phyloP scores from a whole-genome alignment of 1,140 invertebrate species.

The Proales similis region DNA sequence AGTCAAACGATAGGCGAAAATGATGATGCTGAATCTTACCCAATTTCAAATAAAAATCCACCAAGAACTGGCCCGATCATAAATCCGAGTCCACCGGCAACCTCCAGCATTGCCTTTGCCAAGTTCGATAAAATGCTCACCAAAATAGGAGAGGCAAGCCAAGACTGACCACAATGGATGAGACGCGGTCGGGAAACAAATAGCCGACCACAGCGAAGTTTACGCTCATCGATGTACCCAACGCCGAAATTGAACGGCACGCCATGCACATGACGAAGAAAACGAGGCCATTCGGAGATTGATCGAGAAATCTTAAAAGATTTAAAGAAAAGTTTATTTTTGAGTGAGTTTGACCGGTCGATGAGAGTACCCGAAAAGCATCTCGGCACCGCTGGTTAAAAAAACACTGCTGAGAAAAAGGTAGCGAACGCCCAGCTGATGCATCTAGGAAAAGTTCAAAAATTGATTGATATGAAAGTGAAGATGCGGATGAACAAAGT shows the following conservation, averaged over 20 bases:
- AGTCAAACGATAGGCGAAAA: not conserved
- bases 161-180: slow-evolving; percentile 12
- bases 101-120: not conserved
- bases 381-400: slow-evolving; percentile 10
- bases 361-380: slow-evolving; percentile 10
- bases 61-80: slow-evolving; percentile 35
- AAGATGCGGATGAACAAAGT: too few species aligned
- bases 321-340: too few species aligned
- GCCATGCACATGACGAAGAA: slow-evolving; percentile 34
- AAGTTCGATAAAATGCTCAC: too few species aligned
- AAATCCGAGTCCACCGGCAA: slow-evolving; percentile 12
- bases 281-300: slow-evolving; percentile 4
- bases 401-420: slow-evolving; percentile 12
- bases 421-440: slow-evolving; percentile 14
- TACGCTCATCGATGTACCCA: slow-evolving; percentile 20
- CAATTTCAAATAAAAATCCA: slow-evolving; percentile 27
- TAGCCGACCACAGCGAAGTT: slow-evolving; percentile 20
- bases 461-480: too few species aligned
- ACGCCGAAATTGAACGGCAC: slow-evolving; percentile 17
- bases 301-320: not conserved
- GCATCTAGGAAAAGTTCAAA: slow-evolving; percentile 11
- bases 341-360: too few species aligned
- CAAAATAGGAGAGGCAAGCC: too few species aligned
- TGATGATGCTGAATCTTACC: not conserved
- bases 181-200: slow-evolving; percentile 25